phyloP scores from a whole-genome alignment of 53 echinoderm and acorn worm species.

The Actinopyga echinites region DNA sequence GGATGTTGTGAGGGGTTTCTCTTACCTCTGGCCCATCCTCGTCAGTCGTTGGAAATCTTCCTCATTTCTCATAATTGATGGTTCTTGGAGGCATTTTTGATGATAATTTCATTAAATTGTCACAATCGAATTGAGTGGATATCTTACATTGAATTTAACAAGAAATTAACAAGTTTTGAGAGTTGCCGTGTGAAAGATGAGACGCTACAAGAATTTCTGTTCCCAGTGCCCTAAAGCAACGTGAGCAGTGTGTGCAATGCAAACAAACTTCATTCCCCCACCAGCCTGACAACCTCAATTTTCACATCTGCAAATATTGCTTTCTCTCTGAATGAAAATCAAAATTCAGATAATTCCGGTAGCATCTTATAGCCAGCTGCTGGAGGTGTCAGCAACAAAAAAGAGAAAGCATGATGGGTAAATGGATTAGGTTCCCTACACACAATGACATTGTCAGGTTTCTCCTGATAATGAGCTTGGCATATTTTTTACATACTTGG shows the following conservation, averaged over 20 bases:
- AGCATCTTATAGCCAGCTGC: not conserved
- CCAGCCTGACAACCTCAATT: conserved; percentile 36
- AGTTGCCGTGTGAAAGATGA: conserved; percentile 38
- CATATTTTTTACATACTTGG: conserved; percentile 10
- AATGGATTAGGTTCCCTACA: conserved; percentile 20
- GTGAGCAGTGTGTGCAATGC: not conserved
- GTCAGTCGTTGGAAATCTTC: conserved; percentile 33
- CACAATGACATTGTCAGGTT: conserved; percentile 23
- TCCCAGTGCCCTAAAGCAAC: conserved; percentile 1
- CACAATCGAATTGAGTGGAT: conserved; percentile 42
- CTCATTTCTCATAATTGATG: conserved; percentile 36
- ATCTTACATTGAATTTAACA: conserved; percentile 43
- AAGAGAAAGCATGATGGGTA: not conserved
- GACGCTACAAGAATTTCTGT: conserved; percentile 18
- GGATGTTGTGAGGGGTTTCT: conserved; percentile 19
- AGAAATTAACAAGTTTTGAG: conserved; percentile 40
- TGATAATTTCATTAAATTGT: conserved; percentile 38
- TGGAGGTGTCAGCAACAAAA: conserved; percentile 11
- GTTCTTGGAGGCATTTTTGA: conserved; percentile 33
- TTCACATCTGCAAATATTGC: conserved; percentile 21
- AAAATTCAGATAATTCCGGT: conserved; percentile 29
- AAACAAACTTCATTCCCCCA: conserved; percentile 23
- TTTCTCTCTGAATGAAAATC: conserved; percentile 29
- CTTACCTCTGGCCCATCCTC: conserved; percentile 27
- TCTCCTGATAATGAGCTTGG: conserved; percentile 13